Evolutionary conservation across 2,888 invertebrate species (phyloP).

Genomic region (Linyphia triangularis): DNA sequence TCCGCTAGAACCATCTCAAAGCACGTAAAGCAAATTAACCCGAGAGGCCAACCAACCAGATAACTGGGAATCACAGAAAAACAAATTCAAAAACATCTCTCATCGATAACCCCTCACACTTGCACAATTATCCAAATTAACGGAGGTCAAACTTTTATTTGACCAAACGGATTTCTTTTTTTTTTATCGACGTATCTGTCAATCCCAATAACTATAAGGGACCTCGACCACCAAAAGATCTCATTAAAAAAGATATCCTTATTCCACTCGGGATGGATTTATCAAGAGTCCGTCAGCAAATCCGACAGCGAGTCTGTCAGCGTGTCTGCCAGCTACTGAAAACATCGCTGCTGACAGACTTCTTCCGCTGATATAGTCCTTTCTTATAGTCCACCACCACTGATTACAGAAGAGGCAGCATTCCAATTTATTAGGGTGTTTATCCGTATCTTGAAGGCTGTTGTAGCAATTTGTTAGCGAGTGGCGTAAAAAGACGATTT

Average conservation of each 20-base stretch:
- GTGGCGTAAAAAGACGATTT: conserved; percentile 43
- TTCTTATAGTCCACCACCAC: background rate
- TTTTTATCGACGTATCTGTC: conserved; percentile 12
- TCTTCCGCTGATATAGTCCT: conserved; percentile 26
- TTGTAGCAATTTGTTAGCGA: conserved; percentile 49
- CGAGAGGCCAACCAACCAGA: too few relatives aligned
- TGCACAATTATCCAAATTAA: conserved; percentile 38
- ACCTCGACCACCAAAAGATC: background rate
- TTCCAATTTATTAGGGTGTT: background rate
- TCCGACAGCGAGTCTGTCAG: background rate
- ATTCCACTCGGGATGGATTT: too few relatives aligned
- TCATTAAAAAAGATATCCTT: background rate
- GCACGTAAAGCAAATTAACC: too few relatives aligned
- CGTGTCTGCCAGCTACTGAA: conserved; percentile 33
- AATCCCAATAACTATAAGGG: background rate
- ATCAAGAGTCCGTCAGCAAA: too few relatives aligned
- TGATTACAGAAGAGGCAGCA: background rate
- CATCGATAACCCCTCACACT: too few relatives aligned
- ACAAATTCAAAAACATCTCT: too few relatives aligned
- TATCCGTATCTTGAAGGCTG: conserved; percentile 34
- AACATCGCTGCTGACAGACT: conserved; percentile 40
- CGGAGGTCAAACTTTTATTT: conserved; percentile 14
- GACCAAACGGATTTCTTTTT: background rate
- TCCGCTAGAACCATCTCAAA: too few relatives aligned
- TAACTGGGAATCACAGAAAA: too few relatives aligned